Percentiles rank a stretch among this genome's conserved stretches.
phyloP scores from a whole-genome alignment of 2,888 invertebrate genomes.

The Onchidella celtica region DNA sequence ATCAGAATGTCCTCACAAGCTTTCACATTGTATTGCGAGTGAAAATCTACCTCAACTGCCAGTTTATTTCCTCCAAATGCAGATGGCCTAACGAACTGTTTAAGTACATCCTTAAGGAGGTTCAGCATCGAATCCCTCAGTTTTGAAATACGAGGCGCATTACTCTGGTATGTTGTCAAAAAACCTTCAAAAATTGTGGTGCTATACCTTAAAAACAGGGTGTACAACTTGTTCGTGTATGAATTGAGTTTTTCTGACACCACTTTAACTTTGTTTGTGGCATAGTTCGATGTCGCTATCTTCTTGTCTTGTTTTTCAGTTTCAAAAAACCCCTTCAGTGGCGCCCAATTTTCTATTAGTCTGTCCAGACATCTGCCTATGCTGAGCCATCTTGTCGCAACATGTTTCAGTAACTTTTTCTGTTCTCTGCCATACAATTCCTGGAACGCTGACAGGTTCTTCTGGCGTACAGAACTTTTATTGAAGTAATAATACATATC shows the following conservation, averaged over 20 bases:
- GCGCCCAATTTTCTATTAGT: too few relatives aligned
- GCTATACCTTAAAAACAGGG: background rate
- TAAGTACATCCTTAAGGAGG: background rate
- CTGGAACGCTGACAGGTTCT: too few relatives aligned
- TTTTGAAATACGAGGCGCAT: background rate
- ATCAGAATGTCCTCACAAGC: background rate
- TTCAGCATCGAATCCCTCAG: background rate
- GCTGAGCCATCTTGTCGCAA: too few relatives aligned
- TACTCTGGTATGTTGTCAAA: background rate
- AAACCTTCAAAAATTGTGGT: background rate
- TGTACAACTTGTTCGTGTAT: background rate
- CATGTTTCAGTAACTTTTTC: too few relatives aligned
- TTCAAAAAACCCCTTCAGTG: too few relatives aligned
- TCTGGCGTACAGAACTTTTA: too few relatives aligned
- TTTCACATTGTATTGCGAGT: background rate
- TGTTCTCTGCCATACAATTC: too few relatives aligned
- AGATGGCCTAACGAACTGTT: background rate
- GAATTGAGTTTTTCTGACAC: background rate
- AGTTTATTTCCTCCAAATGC: background rate
- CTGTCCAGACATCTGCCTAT: too few relatives aligned
- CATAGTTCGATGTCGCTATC: background rate
- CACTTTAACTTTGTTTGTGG: background rate
- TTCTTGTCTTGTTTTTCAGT: background rate
- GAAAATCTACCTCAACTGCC: background rate
- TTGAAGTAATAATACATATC: too few relatives aligned